phyloP scores from a whole-genome alignment of 2,797 vertebrate species.

The Glossophaga mutica region DNA sequence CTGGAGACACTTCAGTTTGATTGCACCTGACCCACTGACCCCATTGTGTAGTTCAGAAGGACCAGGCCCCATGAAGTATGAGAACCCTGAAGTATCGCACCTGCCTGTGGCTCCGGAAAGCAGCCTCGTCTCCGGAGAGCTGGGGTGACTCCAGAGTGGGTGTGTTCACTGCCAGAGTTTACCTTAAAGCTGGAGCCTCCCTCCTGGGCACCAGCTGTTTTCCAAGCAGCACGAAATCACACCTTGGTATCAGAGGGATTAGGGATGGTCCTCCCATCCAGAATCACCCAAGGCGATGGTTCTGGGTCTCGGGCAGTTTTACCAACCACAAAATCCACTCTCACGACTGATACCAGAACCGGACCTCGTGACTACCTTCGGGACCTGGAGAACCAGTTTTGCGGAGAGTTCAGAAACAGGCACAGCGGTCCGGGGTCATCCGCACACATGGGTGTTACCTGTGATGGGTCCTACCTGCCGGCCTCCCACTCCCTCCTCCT shows the following conservation, averaged over 20 bases:
- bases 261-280: background rate
- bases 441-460: fast-evolving
- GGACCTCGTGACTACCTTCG: background rate
- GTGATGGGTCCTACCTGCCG: no score
- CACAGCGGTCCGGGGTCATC: background rate
- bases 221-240: background rate
- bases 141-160: background rate
- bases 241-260: background rate
- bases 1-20: background rate
- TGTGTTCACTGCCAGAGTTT: background rate
- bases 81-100: fast-evolving
- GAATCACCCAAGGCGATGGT: no score
- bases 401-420: background rate
- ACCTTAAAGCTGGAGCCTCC: background rate
- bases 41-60: background rate
- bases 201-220: background rate
- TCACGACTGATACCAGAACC: background rate
- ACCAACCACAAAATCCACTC: background rate
- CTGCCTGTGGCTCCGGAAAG: background rate
- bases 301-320: background rate
- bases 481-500: background rate
- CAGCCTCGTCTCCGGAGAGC: background rate
- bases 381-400: background rate
- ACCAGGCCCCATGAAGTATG: background rate
- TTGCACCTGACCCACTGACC: background rate